Evolutionary conservation across 2,113 vertebrate genomes (phyloP), one percentile per base, ranked within the genome.

Genomic region (Orthonyx spaldingii): DNA sequence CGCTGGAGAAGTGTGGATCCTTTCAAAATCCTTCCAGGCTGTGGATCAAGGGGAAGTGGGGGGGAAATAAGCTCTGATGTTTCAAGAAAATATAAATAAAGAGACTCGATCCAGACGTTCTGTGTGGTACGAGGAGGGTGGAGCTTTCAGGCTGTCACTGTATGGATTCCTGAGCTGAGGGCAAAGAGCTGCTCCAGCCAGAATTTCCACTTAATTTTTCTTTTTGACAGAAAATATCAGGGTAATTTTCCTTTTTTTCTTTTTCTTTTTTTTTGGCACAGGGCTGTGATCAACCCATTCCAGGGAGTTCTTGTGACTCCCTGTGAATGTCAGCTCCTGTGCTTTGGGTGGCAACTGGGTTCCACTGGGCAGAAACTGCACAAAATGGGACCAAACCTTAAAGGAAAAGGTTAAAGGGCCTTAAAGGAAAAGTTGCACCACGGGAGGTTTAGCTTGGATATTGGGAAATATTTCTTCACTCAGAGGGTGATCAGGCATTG

Each of bases 131-230:
- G 0, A 71, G 35, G 65, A 71, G 33, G 56, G 28, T 7, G 42
- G 84, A 92, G 72, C 32, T 88, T 80, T 90, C 37, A 53, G 63
- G 44, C 32, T 88, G 66, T 49, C 66, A 41, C 44, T 7, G 1
- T 23, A 16, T 6, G 27, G 26, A 17, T 70, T 65, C 59, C 37
- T 28, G 50, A 50, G 23, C 24, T 87, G 65, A 82, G 53, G 26
- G 64, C 11, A 16, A 53, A 75, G 49, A 52, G 35, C 35, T 14
- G 23, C 49, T 87, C 41, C 30, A 50, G 61, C 41, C 26, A 57
- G 59, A 80, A 69, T 86, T 80, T 94, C n/a, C 80, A 63, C 69
- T 49, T 24, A 20, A 35, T 84, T 81, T 84, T 77, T 95, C 63
- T 60, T 86, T 80, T 56, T 80, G 76, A 60, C 39, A 64, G 63